Evolutionary conservation across 2,888 invertebrate species (phyloP).

Genomic region (Acleris literana): DNA sequence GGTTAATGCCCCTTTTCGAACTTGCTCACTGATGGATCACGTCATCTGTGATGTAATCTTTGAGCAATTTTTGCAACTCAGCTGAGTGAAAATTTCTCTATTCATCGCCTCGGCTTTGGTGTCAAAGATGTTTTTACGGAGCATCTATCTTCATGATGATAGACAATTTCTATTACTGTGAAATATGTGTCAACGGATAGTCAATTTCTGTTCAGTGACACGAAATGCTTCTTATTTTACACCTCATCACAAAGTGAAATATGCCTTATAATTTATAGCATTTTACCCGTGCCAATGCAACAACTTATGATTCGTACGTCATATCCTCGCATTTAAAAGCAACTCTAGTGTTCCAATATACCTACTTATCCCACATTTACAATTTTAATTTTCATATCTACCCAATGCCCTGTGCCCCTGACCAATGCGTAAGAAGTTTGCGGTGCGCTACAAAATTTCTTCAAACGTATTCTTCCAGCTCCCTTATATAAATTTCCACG

Average conservation of each 20-base stretch:
- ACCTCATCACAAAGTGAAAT: constrained; percentile 9
- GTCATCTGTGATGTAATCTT: constrained; percentile 68
- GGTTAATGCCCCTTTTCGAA: constrained; percentile 73
- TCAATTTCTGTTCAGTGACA: constrained; percentile 16
- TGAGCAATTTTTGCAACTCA: constrained; percentile 52
- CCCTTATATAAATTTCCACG: constrained; percentile 24
- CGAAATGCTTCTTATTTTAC: constrained; percentile 19
- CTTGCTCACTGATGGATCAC: constrained; percentile 73
- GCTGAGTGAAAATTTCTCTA: constrained; percentile 43
- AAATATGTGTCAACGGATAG: constrained; percentile 27
- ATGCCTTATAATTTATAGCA: neutral
- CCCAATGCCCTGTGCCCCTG: no score
- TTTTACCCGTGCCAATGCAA: neutral
- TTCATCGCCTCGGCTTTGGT: constrained; percentile 37
- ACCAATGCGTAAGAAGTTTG: neutral
- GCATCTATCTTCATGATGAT: constrained; percentile 35
- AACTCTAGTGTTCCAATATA: no score
- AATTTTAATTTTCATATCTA: no score
- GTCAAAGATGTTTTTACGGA: constrained; percentile 33
- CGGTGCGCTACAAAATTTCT: constrained; percentile 3
- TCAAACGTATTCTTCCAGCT: constrained; percentile 7
- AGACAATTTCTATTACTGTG: constrained; percentile 23
- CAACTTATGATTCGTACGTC: no score
- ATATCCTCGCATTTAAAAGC: no score
- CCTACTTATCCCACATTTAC: no score